phyloP scores from a whole-genome alignment of 2,113 vertebrate species.

The Melanerpes formicivorus region DNA sequence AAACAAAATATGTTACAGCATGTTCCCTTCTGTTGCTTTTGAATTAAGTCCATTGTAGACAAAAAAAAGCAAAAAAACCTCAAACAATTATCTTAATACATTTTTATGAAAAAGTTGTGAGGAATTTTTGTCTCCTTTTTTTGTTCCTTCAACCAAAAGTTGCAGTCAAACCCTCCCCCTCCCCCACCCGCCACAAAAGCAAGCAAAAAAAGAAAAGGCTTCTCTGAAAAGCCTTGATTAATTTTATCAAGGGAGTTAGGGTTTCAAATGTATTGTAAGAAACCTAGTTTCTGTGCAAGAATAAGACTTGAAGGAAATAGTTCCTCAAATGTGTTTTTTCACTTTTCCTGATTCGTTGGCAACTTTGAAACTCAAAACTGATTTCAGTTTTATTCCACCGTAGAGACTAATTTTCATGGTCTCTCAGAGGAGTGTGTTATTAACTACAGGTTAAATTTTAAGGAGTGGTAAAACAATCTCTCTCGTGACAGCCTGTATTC shows the following conservation, averaged over 20 bases:
- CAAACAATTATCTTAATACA: neutral
- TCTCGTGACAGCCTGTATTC: neutral
- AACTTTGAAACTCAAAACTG: conserved; percentile 7
- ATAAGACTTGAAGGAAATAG: neutral
- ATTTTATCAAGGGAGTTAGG: neutral
- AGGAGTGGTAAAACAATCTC: neutral
- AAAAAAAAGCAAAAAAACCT: neutral
- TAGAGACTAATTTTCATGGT: neutral
- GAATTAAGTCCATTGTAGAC: neutral
- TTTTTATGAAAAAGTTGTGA: neutral
- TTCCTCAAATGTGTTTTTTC: neutral
- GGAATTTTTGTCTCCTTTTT: neutral
- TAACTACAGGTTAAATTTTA: conserved; percentile 15
- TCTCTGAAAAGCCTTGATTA: neutral
- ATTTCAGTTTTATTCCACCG: neutral
- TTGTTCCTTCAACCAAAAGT: neutral
- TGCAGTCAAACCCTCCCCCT: neutral
- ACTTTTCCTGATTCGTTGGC: neutral
- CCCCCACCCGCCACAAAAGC: neutral
- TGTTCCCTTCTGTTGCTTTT: neutral
- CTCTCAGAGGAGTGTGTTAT: neutral
- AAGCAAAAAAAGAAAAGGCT: neutral
- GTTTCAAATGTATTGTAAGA: neutral
- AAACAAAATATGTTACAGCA: neutral
- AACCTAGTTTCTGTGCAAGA: neutral